These are phyloP conservation scores for Pocillopora meandrina DNA, from an alignment of 92 coral and sea anemone genomes.

Conservation along the genomic window DNA sequence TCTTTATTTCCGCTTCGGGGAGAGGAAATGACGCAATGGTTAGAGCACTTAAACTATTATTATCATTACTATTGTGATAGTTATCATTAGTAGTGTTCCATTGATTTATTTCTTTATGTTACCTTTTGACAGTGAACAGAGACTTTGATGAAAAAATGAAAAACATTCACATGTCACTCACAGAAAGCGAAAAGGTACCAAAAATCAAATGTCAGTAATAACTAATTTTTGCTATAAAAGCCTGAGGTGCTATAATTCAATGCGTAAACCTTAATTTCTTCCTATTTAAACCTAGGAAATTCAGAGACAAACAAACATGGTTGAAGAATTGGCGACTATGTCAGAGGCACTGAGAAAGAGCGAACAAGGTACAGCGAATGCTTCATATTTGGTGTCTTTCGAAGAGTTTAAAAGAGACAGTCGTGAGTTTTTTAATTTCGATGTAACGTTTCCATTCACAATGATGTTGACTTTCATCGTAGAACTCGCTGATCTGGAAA, in stretches of 20 bases:
- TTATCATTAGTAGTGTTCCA: neutral
- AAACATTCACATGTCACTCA: neutral
- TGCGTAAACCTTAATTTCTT: neutral
- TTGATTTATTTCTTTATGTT: neutral
- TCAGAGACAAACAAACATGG: slow-evolving; percentile 12
- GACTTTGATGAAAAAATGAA: slow-evolving; percentile 5
- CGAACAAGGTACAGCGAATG: slow-evolving; percentile 1
- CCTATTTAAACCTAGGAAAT: slow-evolving; percentile 5
- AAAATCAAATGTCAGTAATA: too few relatives aligned
- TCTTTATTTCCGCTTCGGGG: too few relatives aligned
- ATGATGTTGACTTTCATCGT: neutral
- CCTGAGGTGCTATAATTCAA: too few relatives aligned
- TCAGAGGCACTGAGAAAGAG: neutral
- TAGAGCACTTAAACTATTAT: neutral
- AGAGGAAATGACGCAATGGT: too few relatives aligned
- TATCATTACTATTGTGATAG: too few relatives aligned
- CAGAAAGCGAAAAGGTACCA: slow-evolving; percentile 27
- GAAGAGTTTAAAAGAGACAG: neutral
- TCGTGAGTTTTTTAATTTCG: neutral
- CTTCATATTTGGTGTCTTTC: neutral
- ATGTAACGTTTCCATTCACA: too few relatives aligned
- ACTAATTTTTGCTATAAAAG: too few relatives aligned
- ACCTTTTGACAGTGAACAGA: slow-evolving; percentile 18
- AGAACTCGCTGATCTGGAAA: slow-evolving; percentile 22
- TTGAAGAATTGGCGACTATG: neutral